Evolutionary conservation across 2,888 invertebrate species (phyloP), one percentile per base, ranked within the genome.

Genomic region (Agrotis clavis): DNA sequence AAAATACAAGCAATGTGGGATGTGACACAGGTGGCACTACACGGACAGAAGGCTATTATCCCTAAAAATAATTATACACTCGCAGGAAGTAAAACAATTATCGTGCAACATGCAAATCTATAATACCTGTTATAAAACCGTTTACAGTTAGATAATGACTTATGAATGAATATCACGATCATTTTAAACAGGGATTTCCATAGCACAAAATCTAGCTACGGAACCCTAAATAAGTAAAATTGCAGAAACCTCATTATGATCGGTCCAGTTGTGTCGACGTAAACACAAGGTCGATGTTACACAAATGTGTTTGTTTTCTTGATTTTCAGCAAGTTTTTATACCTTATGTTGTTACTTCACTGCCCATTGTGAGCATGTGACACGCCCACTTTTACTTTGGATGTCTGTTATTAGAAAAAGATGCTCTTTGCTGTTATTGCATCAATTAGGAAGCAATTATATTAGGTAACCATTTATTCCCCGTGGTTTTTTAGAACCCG

Each of bases 181-280:
- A 25, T 25, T 25, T 25, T 25, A 25, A 25, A 25, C 5, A 35
- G 7, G 35, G 35, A 25, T 70, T 77, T 61, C 9, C 14, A 11
- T 25, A 2, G 1, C 30, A 0, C 19, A 0, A 4, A 0, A 21
- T 45, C 16, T 19, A 14, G 2, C 4, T 14, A 21, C 21, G 25
- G 65, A 66, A 71, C 77, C 54, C 77, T 66, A 77, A 77, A 64
- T 65, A 72, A 73, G 47, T 74, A 68, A 67, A 50, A 72, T 77
- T 67, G 74, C 79, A 72, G 74, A 65, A 78, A 71, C 64, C 71
- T 72, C 77, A 81, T 84, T 86, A 74, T 74, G 21, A 56, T 81
- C 84, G 84, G 84, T 85, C 72, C 71, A 85, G 77, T 86, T 74
- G 86, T 71, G 68, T 48, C 68, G 61, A 81, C 71, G 78, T 74